Evolutionary conservation across 1,140 invertebrate species (phyloP), one percentile per base, ranked within the genome.

Genomic region (Drosophila willistoni): DNA sequence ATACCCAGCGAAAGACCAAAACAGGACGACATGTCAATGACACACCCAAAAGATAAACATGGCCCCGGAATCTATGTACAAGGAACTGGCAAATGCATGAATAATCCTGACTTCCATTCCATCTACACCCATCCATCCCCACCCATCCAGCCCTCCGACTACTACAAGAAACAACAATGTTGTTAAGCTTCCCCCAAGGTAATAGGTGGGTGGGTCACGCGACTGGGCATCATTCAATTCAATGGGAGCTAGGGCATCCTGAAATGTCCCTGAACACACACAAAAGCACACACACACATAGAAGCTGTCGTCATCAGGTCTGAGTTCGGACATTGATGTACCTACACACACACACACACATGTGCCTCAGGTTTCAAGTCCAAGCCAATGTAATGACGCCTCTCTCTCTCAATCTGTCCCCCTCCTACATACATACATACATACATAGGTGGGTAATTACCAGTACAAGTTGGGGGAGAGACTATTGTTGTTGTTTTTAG

Each of bases 21-120:
- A 19, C 54, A 44, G 22, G 13, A 41, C 54, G 62, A 66, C 64
- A 75, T 81, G 81, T 76, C 79, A 86, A 67, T 83, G 82, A 83
- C 82, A 86, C 82, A 86, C 82, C 82, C 87, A 82, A 82, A 19
- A 22, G 44, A 9, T 70, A 69, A 80, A 81, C 73, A 82, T 81
- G 82, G 71, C 51, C 12, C 12, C 39, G 65, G 64, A 64, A 59
- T 63, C 51, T 39, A 25, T 36, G 57, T 41, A 44, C 68, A 69
- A 78, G 79, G 19, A 84, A 63, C 73, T 70, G 73, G 56, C 56
- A 61, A 75, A 66, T 51, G 44, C 71, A 61, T 79, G 75, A 81
- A 86, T 85, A 86, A 79, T 86, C 83, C 82, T 71, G 44, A 51
- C 17, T 47, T 47, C 7, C 14, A 9, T 9, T 9, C 7, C 44